Percentiles rank a stretch among this genome's conserved stretches.
phyloP scores from a whole-genome alignment of 2,797 vertebrate genomes.

The Tragopan temminckii region DNA sequence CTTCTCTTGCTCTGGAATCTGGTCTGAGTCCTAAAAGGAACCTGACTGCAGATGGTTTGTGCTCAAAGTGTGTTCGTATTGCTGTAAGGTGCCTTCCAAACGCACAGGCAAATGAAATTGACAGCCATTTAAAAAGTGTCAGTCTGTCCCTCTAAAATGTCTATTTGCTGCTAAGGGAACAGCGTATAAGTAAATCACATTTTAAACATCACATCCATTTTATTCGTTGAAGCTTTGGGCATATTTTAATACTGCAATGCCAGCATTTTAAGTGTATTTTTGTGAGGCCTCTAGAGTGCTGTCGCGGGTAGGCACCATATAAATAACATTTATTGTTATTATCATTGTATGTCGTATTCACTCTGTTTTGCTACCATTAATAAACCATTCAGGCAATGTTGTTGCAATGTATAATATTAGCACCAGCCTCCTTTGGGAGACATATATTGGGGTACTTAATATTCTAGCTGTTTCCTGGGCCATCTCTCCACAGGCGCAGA shows the following conservation, averaged over 20 bases:
- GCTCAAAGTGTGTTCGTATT: not conserved
- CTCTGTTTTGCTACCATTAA: conserved; percentile 84
- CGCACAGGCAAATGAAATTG: not conserved
- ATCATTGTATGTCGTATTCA: conserved; percentile 82
- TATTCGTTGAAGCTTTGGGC: conserved; percentile 38
- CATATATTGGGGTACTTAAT: conserved; percentile 76
- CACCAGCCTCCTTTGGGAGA: conserved; percentile 76
- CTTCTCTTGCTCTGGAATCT: not conserved
- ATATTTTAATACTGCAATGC: conserved; percentile 69
- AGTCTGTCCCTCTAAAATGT: conserved; percentile 10
- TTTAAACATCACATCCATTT: conserved; percentile 55
- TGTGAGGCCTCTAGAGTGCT: conserved; percentile 74
- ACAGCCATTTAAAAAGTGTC: not conserved
- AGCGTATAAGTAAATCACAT: not conserved
- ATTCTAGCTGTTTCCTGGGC: conserved; percentile 77
- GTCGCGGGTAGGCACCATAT: conserved; percentile 68
- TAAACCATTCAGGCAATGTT: conserved; percentile 84
- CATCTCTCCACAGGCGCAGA: conserved; percentile 48
- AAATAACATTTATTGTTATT: conserved; percentile 86
- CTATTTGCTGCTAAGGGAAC: not conserved
- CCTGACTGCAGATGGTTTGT: not conserved
- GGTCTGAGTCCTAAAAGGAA: not conserved
- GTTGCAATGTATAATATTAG: conserved; percentile 81
- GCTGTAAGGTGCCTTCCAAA: not conserved
- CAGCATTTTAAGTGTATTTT: conserved; percentile 76